Evolutionary conservation across 2,113 vertebrate genomes (phyloP), one percentile per base, ranked within the genome.

Genomic region (Pygoscelis antarcticus): DNA sequence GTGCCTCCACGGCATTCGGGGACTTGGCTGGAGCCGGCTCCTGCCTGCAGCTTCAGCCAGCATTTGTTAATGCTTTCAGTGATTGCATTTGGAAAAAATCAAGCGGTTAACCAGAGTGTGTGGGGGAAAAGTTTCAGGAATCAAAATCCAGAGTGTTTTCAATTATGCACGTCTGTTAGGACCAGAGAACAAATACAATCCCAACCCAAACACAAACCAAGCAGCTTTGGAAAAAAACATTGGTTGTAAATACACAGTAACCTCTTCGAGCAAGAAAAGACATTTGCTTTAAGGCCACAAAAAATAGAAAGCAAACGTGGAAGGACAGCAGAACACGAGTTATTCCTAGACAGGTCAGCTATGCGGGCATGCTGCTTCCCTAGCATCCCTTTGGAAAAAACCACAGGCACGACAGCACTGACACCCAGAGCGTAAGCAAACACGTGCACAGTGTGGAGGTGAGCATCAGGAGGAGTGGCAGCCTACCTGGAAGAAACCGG

Each of bases 401-500:
- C 29, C 9, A 92, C 95, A 96, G 83, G 89, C 95, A 95, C 3
- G 2, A 81, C 84, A 95, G 94, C 26, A 66, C 94, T 80, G 96
- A 87, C 95, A 84, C 77, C 51, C 81, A 94, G 81, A 94, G 94
- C 87, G 5, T 30, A 93, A 94, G 94, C 74, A 5, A 82, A 85
- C 40, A 81, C 58, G 51, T 84, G 93, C 74, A 14, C 2, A 54
- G 65, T 12, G 51, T 1, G 71, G 46, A 85, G 60, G 46, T 1
- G 64, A 88, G 82, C 60, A 7, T 7, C 7, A 13, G 71, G 66
- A 90, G 61, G 27, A 91, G 84, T 5, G 1, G 72, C 34, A 89
- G 95, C 98, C 23, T 98, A 99, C 99, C 99, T 99, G 99, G 97
- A 99, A 99, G 98, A 99, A 99, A 44, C 98, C 98, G 2, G 99